phyloP scores from a whole-genome alignment of 2,797 vertebrate species.

The Myripristis jacobus region DNA sequence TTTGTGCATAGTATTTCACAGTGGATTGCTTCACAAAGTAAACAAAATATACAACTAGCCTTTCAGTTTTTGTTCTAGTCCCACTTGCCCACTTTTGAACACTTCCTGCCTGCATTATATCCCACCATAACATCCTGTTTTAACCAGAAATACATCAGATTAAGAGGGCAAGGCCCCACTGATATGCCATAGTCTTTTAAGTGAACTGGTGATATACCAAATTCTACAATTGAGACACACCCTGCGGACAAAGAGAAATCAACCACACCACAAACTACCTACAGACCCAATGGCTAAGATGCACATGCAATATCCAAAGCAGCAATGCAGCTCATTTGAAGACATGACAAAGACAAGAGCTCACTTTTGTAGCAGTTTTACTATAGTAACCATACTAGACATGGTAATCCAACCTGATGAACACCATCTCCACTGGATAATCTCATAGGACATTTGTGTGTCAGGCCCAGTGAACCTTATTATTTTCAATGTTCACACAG shows the following conservation, averaged over 20 bases:
- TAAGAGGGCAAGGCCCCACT: background rate
- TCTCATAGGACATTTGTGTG: slow-evolving; percentile 35
- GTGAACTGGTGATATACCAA: no score
- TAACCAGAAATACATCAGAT: no score
- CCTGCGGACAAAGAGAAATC: slow-evolving; percentile 1
- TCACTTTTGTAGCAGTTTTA: slow-evolving; percentile 13
- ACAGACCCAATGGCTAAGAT: background rate
- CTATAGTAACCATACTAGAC: slow-evolving; percentile 45
- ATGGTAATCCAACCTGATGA: slow-evolving; percentile 21
- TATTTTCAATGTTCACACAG: no score
- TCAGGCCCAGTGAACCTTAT: slow-evolving; percentile 1
- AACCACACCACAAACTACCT: slow-evolving; percentile 2
- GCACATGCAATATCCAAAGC: background rate
- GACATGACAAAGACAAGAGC: slow-evolving; percentile 22
- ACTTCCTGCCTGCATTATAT: no score
- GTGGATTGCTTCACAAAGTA: slow-evolving; percentile 9
- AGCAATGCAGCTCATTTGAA: slow-evolving; percentile 6
- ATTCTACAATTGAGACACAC: background rate
- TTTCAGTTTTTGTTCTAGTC: no score
- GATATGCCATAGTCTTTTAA: background rate
- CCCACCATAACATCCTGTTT: no score
- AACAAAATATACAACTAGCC: background rate
- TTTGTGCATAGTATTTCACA: slow-evolving; percentile 1
- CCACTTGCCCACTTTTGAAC: no score
- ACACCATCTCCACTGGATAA: slow-evolving; percentile 37